Conservation (phyloP, 1,140 invertebrate genomes). For the Drosophila bifasciata region DNA sequence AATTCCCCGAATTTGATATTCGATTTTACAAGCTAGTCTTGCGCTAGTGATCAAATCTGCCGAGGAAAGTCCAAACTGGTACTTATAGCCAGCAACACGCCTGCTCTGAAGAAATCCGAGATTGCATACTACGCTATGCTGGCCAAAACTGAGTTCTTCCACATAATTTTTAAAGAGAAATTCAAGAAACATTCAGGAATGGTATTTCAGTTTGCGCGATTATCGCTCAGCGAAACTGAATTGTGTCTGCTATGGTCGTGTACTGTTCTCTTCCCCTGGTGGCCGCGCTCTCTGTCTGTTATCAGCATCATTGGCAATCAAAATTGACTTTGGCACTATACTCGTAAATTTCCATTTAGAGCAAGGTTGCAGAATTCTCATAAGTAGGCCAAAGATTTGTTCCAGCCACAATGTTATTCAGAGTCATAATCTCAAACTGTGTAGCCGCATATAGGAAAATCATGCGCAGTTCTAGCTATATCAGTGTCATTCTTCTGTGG, state of each 20-base stretch:
- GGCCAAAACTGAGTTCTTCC: too few relatives aligned
- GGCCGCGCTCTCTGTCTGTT: slow-evolving; percentile 16
- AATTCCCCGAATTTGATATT: too few relatives aligned
- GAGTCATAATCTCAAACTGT: slow-evolving; percentile 8
- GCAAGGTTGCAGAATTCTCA: slow-evolving; percentile 44
- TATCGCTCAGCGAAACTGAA: too few relatives aligned
- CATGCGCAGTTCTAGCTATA: slow-evolving; percentile 21
- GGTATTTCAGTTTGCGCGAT: accelerated
- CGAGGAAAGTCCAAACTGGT: too few relatives aligned
- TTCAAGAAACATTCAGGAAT: too few relatives aligned
- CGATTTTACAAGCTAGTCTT: too few relatives aligned
- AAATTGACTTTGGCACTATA: slow-evolving; percentile 1
- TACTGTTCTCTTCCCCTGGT: background rate
- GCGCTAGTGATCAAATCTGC: too few relatives aligned
- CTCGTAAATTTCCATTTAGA: slow-evolving; percentile 6
- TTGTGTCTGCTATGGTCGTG: too few relatives aligned
- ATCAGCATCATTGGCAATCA: slow-evolving; percentile 47
- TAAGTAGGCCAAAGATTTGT: slow-evolving; percentile 41
- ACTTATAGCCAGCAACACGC: too few relatives aligned
- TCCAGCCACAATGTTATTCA: slow-evolving; percentile 21
- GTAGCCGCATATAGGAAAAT: background rate
- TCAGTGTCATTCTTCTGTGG: slow-evolving; percentile 15
- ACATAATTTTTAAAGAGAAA: too few relatives aligned
- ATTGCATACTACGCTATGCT: slow-evolving; percentile 99
- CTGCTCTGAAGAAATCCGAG: slow-evolving; percentile 93